Conservation (phyloP, 2,888 invertebrate genomes). For the Apodemia hepburni region DNA sequence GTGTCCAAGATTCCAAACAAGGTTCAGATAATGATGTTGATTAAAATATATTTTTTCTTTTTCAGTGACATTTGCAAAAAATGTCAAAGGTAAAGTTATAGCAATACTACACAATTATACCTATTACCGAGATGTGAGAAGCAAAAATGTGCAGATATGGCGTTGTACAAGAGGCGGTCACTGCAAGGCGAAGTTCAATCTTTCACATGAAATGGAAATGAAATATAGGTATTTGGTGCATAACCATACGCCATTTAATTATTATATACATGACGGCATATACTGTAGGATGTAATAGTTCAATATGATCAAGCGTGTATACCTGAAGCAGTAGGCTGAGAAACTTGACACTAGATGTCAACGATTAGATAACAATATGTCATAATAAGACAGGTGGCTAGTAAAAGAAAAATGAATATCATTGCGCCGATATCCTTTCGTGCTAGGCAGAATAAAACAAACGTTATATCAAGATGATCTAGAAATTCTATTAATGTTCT, state of each 20-base stretch:
- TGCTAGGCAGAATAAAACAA: no score
- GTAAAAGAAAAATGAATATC: no score
- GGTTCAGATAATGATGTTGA: background rate
- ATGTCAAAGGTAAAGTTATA: slow-evolving; percentile 28
- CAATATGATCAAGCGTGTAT: no score
- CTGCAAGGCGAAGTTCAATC: slow-evolving; percentile 36
- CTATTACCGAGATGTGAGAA: slow-evolving; percentile 25
- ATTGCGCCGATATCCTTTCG: no score
- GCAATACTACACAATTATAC: slow-evolving; percentile 33
- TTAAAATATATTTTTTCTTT: no score
- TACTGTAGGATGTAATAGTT: slow-evolving; percentile 31
- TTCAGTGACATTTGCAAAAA: slow-evolving; percentile 24
- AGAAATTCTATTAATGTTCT: no score
- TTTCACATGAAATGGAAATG: slow-evolving; percentile 24
- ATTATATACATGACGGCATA: slow-evolving; percentile 33
- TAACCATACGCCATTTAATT: slow-evolving; percentile 31
- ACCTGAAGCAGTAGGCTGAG: no score
- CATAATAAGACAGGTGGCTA: no score
- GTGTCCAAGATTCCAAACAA: no score
- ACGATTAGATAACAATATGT: no score
- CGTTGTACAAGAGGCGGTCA: slow-evolving; percentile 35
- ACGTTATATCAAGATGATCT: no score
- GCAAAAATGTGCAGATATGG: slow-evolving; percentile 31
- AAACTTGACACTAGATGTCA: no score
- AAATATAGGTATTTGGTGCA: slow-evolving; percentile 30